Conservation (phyloP, 2,113 vertebrate species). For the Odontesthes bonariensis region DNA sequence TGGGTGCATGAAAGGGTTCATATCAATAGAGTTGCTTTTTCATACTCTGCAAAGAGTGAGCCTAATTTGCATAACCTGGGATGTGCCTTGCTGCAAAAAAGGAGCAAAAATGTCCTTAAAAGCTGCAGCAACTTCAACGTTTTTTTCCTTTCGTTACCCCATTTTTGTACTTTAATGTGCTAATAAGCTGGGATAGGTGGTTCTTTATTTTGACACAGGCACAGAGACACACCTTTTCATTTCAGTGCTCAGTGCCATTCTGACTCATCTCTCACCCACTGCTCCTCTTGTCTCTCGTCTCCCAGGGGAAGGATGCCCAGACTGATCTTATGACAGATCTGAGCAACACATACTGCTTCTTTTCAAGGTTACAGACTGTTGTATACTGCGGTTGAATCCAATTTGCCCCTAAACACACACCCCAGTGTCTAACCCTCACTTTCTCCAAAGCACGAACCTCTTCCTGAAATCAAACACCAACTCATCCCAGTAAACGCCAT, state of each 20-base stretch:
- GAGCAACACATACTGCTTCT: conserved; percentile 56
- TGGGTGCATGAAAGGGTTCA: conserved; percentile 43
- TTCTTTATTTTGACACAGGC: conserved; percentile 39
- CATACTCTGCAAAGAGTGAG: conserved; percentile 59
- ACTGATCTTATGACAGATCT: conserved; percentile 61
- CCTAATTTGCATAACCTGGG: conserved; percentile 78
- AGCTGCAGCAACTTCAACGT: conserved; percentile 42
- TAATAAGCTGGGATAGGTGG: conserved; percentile 67
- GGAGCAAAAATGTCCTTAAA: conserved; percentile 69
- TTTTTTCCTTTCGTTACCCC: conserved; percentile 42
- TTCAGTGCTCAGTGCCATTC: conserved; percentile 33
- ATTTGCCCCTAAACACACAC: conserved; percentile 53
- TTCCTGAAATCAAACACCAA: conserved; percentile 61
- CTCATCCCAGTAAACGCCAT: conserved; percentile 55
- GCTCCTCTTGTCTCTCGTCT: conserved; percentile 24
- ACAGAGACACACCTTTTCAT: conserved; percentile 43
- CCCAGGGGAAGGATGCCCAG: conserved; percentile 60
- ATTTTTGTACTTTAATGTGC: conserved; percentile 62
- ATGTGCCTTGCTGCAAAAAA: conserved; percentile 57
- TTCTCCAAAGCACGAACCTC: conserved; percentile 44
- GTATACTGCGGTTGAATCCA: conserved; percentile 32
- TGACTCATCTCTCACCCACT: conserved; percentile 45
- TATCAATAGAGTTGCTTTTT: conserved; percentile 81
- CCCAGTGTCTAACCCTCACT: conserved; percentile 35
- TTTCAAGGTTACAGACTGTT: conserved; percentile 67